Conservation (phyloP, 1,140 invertebrate genomes). For the Hetaerina americana region DNA sequence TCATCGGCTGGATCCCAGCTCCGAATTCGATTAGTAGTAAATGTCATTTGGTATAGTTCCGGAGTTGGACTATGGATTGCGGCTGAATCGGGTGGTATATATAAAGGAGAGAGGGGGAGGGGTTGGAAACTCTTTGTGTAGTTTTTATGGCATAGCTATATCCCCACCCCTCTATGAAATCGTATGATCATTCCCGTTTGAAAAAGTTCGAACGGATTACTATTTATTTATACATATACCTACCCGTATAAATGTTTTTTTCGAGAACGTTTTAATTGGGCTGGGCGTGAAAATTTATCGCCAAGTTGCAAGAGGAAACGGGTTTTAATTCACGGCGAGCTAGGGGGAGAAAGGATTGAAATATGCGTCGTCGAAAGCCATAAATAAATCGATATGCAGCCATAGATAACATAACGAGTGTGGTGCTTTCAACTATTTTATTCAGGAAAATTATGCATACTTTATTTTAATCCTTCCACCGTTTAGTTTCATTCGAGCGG, state of each 20-base stretch:
- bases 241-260: neutral
- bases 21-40: neutral
- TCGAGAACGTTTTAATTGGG: neutral
- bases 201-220: neutral
- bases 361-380: no score
- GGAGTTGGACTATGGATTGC: neutral
- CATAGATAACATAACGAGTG: no score
- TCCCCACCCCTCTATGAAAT: neutral
- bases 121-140: neutral
- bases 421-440: no score
- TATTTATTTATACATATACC: no score
- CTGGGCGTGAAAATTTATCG: neutral
- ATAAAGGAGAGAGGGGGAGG: no score
- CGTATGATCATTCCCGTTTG: neutral
- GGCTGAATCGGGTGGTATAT: no score
- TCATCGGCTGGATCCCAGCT: neutral
- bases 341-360: neutral
- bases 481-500: no score
- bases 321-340: neutral
- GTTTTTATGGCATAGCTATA: neutral
- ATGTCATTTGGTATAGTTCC: neutral
- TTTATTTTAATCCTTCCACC: no score
- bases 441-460: no score
- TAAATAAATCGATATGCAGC: neutral
- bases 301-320: neutral